A percentile compares a stretch with the other conserved stretches of the same genome.
These are phyloP conservation scores for Sebastolobus alascanus DNA, from an alignment of 2,797 vertebrate species.

Conservation along the genomic window DNA sequence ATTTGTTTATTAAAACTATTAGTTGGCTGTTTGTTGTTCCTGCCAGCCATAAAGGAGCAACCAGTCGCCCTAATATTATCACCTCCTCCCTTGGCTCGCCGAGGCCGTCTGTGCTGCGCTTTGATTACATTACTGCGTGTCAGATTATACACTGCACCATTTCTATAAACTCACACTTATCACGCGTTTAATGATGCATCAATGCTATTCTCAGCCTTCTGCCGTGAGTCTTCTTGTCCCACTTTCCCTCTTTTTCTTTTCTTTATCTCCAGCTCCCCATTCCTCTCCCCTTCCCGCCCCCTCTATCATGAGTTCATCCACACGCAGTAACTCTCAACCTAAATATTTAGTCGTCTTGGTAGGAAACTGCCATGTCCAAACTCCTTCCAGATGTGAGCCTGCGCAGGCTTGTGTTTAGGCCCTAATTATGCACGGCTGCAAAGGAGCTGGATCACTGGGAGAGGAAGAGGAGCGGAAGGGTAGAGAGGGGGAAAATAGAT, in stretches of 20 bases:
- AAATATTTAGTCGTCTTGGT: slow-evolving; percentile 92
- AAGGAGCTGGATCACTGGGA: slow-evolving; percentile 75
- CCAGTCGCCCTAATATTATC: slow-evolving; percentile 55
- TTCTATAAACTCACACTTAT: slow-evolving; percentile 45
- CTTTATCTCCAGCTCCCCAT: slow-evolving; percentile 66
- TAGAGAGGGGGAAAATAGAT: slow-evolving; percentile 58
- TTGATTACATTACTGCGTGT: slow-evolving; percentile 33
- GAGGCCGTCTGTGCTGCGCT: not conserved
- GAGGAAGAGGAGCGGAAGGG: slow-evolving; percentile 71
- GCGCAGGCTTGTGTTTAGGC: slow-evolving; percentile 85
- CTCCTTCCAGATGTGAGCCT: slow-evolving; percentile 90
- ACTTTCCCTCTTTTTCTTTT: slow-evolving; percentile 63
- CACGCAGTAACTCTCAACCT: slow-evolving; percentile 90
- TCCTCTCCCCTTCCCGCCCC: slow-evolving; percentile 68
- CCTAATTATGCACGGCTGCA: slow-evolving; percentile 88
- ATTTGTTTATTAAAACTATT: slow-evolving; percentile 86
- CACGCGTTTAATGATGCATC: slow-evolving; percentile 38
- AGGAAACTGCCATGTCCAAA: slow-evolving; percentile 91
- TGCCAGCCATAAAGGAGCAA: slow-evolving; percentile 76
- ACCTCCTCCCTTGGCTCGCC: slow-evolving; percentile 46
- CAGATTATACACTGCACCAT: slow-evolving; percentile 19
- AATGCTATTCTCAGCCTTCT: slow-evolving; percentile 49
- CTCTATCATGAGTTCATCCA: slow-evolving; percentile 87
- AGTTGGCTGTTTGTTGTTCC: slow-evolving; percentile 84
- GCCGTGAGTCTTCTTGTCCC: slow-evolving; percentile 32